These are phyloP conservation scores for Drosophila rufa DNA, from an alignment of 1,140 invertebrate species.

Conservation along the genomic window DNA sequence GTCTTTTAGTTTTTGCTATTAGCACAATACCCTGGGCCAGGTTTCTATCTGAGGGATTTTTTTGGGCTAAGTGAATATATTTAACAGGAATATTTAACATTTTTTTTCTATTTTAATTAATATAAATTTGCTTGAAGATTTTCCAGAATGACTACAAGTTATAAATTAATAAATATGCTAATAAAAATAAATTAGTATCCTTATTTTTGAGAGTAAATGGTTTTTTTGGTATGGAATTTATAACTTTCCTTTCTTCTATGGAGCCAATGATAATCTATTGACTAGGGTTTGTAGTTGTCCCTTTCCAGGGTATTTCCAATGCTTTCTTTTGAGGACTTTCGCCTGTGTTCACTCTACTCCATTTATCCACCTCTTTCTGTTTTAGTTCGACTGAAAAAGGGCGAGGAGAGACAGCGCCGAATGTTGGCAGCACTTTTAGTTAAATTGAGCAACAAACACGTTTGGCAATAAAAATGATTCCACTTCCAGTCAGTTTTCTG, in stretches of 20 bases:
- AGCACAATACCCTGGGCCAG: neutral
- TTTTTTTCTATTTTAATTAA: too few relatives aligned
- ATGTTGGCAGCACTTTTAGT: slow-evolving; percentile 78
- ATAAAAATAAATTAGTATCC: too few relatives aligned
- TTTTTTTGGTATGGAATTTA: too few relatives aligned
- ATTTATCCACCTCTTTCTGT: slow-evolving; percentile 1
- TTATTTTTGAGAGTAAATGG: too few relatives aligned
- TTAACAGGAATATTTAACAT: neutral
- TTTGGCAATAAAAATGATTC: slow-evolving; percentile 83
- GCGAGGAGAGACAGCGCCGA: slow-evolving; percentile 41
- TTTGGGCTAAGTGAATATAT: neutral
- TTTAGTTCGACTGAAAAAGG: slow-evolving; percentile 13
- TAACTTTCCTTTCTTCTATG: too few relatives aligned
- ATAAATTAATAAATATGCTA: too few relatives aligned
- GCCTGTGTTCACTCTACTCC: neutral
- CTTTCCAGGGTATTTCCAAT: neutral
- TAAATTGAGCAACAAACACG: slow-evolving; percentile 83
- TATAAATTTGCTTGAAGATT: too few relatives aligned
- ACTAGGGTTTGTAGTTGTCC: too few relatives aligned
- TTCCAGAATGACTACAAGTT: too few relatives aligned
- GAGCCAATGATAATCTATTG: too few relatives aligned
- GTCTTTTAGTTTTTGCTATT: slow-evolving; percentile 21
- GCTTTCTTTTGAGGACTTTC: neutral
- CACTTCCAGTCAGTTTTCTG: slow-evolving; percentile 32
- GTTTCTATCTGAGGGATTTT: neutral